Conservation (phyloP, 1,140 invertebrate genomes). For the Diplogasteroides magnus region DNA sequence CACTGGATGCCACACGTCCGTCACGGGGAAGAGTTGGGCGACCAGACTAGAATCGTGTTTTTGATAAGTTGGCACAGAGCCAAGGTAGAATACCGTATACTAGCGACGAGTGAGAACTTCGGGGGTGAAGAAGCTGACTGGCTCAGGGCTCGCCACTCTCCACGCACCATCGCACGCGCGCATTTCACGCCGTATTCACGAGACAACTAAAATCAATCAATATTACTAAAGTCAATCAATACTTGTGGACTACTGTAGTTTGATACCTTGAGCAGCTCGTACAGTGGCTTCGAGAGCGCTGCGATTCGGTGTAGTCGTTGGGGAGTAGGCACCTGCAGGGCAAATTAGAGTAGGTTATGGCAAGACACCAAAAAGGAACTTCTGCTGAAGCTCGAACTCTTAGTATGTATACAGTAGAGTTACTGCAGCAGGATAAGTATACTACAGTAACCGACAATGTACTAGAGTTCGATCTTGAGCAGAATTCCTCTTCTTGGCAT, state of each 20-base stretch:
- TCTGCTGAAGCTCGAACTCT: no score
- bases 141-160: slow-evolving; percentile 8
- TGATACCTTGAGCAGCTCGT: slow-evolving; percentile 26
- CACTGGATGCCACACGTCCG: slow-evolving; percentile 33
- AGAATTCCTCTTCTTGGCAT: slow-evolving; percentile 4
- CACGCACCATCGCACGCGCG: slow-evolving; percentile 20
- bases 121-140: not conserved
- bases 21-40: slow-evolving; percentile 29
- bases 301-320: not conserved
- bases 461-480: no score
- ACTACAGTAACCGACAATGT: no score
- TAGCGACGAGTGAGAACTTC: slow-evolving; percentile 9
- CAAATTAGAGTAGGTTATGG: no score
- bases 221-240: not conserved
- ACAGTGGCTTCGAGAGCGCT: slow-evolving; percentile 16
- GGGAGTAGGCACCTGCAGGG: no score
- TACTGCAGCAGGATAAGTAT: no score
- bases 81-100: no score
- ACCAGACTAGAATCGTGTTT: slow-evolving; percentile 16
- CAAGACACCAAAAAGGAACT: no score
- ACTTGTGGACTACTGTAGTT: no score
- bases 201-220: slow-evolving; percentile 20
- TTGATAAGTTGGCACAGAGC: no score
- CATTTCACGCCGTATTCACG: slow-evolving; percentile 24
- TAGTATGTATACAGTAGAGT: no score